phyloP scores from a whole-genome alignment of 2,797 vertebrate species.

The Phylloscopus collybita region DNA sequence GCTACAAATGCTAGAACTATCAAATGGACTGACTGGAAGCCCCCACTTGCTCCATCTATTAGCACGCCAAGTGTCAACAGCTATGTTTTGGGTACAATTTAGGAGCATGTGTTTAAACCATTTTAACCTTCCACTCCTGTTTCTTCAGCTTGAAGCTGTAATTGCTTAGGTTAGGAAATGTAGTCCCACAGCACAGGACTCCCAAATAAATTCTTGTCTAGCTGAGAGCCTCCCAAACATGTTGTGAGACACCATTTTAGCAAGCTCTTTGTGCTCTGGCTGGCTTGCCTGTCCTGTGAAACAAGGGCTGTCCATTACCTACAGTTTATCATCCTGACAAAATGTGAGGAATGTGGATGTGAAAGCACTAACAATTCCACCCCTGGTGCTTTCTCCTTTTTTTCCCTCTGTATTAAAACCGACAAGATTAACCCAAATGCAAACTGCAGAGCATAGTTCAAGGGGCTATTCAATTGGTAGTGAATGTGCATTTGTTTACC shows the following conservation, averaged over 20 bases:
- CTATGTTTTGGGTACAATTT: slow-evolving; percentile 68
- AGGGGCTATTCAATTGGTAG: slow-evolving; percentile 77
- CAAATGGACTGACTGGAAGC: neutral
- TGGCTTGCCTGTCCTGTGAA: slow-evolving; percentile 67
- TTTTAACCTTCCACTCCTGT: slow-evolving; percentile 65
- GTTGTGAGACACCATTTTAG: slow-evolving; percentile 54
- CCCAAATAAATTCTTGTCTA: slow-evolving; percentile 76
- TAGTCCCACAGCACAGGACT: slow-evolving; percentile 55
- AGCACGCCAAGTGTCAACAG: slow-evolving; percentile 66
- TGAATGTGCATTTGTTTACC: slow-evolving; percentile 83
- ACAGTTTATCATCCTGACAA: slow-evolving; percentile 83
- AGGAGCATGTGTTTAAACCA: slow-evolving; percentile 69
- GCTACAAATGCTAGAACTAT: neutral
- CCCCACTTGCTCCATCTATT: slow-evolving; percentile 50
- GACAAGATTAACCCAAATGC: slow-evolving; percentile 82
- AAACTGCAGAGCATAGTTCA: slow-evolving; percentile 80
- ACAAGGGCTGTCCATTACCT: slow-evolving; percentile 77
- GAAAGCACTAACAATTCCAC: slow-evolving; percentile 76
- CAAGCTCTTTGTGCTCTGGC: slow-evolving; percentile 71
- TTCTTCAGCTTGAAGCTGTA: slow-evolving; percentile 68
- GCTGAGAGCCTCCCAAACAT: slow-evolving; percentile 54
- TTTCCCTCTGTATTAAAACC: slow-evolving; percentile 76
- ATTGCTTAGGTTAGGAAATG: slow-evolving; percentile 73
- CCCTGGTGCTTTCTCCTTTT: slow-evolving; percentile 74
- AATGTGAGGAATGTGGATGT: slow-evolving; percentile 76